phyloP scores from a whole-genome alignment of 2,888 invertebrate genomes.

The Bombyx huttoni region DNA sequence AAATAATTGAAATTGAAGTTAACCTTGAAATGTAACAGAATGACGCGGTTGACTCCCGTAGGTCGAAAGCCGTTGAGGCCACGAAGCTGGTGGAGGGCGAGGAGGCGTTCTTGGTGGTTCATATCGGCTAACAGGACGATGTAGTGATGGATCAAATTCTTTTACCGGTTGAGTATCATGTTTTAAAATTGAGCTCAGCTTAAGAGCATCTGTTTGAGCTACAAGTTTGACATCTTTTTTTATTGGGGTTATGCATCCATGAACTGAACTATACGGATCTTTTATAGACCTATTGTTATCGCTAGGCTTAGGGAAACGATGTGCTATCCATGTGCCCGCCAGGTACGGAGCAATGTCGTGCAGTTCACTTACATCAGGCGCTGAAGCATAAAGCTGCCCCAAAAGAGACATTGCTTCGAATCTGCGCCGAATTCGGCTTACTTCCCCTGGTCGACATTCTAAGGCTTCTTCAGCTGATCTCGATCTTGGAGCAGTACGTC shows the following conservation, averaged over 20 bases:
- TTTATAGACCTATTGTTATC: slow-evolving; percentile 78
- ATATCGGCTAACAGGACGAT: slow-evolving; percentile 83
- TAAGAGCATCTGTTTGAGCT: slow-evolving; percentile 47
- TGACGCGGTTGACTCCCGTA: slow-evolving; percentile 74
- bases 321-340: slow-evolving; percentile 85
- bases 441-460: slow-evolving; percentile 76
- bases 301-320: slow-evolving; percentile 79
- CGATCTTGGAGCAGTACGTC: slow-evolving; percentile 55
- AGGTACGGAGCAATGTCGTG: slow-evolving; percentile 85
- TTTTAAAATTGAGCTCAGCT: slow-evolving; percentile 61
- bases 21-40: slow-evolving; percentile 84
- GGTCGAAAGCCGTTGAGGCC: slow-evolving; percentile 54
- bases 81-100: slow-evolving; percentile 58
- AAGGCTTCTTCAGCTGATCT: slow-evolving; percentile 61
- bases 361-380: slow-evolving; percentile 83
- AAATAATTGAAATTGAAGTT: slow-evolving; percentile 19
- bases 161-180: slow-evolving; percentile 74
- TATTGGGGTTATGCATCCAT: slow-evolving; percentile 42
- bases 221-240: slow-evolving; percentile 54
- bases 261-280: slow-evolving; percentile 34
- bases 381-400: slow-evolving; percentile 85
- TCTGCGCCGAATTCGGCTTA: slow-evolving; percentile 79
- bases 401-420: slow-evolving; percentile 81
- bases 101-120: slow-evolving; percentile 76
- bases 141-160: slow-evolving; percentile 81